Evolutionary conservation across 2,888 invertebrate genomes (phyloP).

Genomic region (Agriopis marginaria): DNA sequence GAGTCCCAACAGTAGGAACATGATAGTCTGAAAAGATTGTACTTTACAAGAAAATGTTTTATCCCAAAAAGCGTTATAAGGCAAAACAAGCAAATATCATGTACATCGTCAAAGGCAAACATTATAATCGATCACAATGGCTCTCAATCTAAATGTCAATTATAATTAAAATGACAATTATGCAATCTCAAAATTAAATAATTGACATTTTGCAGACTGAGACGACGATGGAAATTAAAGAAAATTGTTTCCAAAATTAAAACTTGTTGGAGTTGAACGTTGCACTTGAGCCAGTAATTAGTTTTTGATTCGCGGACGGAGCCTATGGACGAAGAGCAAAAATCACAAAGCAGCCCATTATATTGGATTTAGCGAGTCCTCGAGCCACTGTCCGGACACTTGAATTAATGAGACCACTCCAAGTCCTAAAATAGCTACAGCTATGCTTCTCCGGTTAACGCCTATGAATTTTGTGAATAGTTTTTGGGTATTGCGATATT

Average conservation of each 20-base stretch:
- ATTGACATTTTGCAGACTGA: no score
- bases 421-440: constrained; percentile 56
- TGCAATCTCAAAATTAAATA: background rate
- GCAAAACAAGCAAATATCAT: background rate
- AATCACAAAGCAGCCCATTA: constrained; percentile 65
- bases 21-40: background rate
- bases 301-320: constrained; percentile 60
- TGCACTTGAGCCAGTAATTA: constrained; percentile 67
- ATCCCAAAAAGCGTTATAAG: background rate
- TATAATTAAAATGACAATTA: constrained; percentile 10
- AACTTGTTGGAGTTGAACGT: constrained; percentile 54
- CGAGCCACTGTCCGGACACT: constrained; percentile 56
- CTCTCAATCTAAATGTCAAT: constrained; percentile 1
- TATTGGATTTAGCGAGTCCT: constrained; percentile 66
- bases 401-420: constrained; percentile 66
- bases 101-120: background rate
- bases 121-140: background rate
- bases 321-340: constrained; percentile 54
- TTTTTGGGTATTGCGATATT: background rate
- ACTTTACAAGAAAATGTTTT: background rate
- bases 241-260: constrained; percentile 46
- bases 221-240: constrained; percentile 10
- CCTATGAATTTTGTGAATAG: background rate
- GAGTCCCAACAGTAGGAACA: background rate
- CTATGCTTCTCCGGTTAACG: constrained; percentile 43